Evolutionary conservation across 2,888 invertebrate genomes (phyloP), one percentile per base, ranked within the genome.

Genomic region (Dynastes grantii): DNA sequence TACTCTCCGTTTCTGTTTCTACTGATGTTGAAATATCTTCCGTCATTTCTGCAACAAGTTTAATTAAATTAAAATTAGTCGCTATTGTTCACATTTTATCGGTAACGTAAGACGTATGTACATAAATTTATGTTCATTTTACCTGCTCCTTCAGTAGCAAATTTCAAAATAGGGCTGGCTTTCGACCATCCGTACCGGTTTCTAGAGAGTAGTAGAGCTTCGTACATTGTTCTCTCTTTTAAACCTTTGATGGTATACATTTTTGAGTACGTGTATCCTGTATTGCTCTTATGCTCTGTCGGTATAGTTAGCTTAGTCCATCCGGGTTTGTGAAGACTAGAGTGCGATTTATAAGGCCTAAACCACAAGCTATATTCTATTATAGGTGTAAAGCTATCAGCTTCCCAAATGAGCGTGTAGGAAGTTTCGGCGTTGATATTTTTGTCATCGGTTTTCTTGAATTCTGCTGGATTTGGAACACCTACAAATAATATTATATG

Each of bases 151-250:
- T 92, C 92, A 0, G 96, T 96, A 13, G 95, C 93, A 85, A 96
- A 96, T 85, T 94, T 92, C 77, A 95, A 89, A 70, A 94, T 90
- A 2, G 93, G 91, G 11, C 95, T 95, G 0, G 93, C 93, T 83
- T 94, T 94, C 83, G 96, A 96, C 95, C 95, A 95, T n/a, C 96
- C 96, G 84, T 93, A 96, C 84, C 94, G 92, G 88, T 96, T 96
- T 86, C 95, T 92, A 0, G 95, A 95, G n/a, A 93, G 91, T 1
- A 96, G 92, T 0, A 93, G 90, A 0, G 94, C 95, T 89, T 96
- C 96, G 83, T 96, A 96, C 0, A 94, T 92, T 0, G 93, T 94
- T 4, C 93, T 93, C 0, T 93, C 93, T 40, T 93, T 92, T 1
- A 96, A 90, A 0, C 96, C 96, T 76, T 92, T 91, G 1, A 96